Percentiles rank a stretch among this genome's conserved stretches.
These are phyloP conservation scores for Todus mexicanus DNA, from an alignment of 2,797 vertebrate species.

Conservation along the genomic window DNA sequence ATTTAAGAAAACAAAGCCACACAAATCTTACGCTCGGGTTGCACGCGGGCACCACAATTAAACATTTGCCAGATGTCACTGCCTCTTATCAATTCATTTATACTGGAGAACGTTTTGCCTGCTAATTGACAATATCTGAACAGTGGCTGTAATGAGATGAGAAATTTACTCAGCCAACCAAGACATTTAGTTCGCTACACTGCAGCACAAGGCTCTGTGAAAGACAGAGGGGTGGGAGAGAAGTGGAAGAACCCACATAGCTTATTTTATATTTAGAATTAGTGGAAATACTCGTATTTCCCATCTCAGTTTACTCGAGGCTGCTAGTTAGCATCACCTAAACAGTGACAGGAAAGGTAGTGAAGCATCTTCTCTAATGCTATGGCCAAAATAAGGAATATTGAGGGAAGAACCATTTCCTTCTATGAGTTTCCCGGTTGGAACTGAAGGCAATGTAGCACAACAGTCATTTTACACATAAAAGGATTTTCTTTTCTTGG, in stretches of 20 bases:
- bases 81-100: constrained; percentile 38
- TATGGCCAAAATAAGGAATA: background rate
- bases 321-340: background rate
- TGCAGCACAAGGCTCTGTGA: background rate
- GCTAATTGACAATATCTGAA: constrained; percentile 39
- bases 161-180: constrained; percentile 21
- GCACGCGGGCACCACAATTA: background rate
- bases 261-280: background rate
- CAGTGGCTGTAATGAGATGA: constrained; percentile 25
- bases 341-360: background rate
- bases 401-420: background rate
- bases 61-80: constrained; percentile 28
- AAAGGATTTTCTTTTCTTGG: background rate
- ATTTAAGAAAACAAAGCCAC: background rate
- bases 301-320: background rate
- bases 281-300: background rate
- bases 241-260: background rate
- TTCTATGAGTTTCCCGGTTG: rapidly evolving
- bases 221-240: background rate
- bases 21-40: background rate
- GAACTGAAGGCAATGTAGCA: background rate
- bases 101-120: constrained; percentile 3
- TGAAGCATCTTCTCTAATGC: background rate
- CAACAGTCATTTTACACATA: background rate
- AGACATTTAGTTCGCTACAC: background rate